A percentile compares a stretch with the other conserved stretches of the same genome.
phyloP scores from a whole-genome alignment of 2,113 vertebrate species.

The Verasper variegatus region DNA sequence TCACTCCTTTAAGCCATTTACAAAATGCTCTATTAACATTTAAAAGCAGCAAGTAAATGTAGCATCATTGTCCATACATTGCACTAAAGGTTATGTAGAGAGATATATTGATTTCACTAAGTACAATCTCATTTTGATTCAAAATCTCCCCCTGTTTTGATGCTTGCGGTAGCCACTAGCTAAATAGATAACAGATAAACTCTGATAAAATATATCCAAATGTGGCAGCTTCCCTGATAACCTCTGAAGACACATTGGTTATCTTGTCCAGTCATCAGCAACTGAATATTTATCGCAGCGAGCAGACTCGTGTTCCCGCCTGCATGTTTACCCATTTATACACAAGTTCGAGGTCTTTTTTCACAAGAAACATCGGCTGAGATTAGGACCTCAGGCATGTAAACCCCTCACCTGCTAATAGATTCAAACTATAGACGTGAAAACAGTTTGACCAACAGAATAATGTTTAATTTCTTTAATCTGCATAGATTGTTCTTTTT shows the following conservation, averaged over 20 bases:
- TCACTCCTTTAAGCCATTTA: constrained; percentile 67
- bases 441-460: not conserved
- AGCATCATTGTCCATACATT: constrained; percentile 64
- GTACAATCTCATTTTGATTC: constrained; percentile 78
- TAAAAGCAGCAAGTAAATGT: constrained; percentile 70
- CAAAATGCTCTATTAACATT: constrained; percentile 85
- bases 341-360: constrained; percentile 57
- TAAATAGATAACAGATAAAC: constrained; percentile 84
- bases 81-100: constrained; percentile 77
- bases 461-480: not conserved
- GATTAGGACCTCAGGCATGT: constrained; percentile 30
- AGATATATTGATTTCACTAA: constrained; percentile 79
- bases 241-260: constrained; percentile 81
- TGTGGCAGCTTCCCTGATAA: constrained; percentile 82
- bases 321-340: constrained; percentile 78
- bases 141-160: constrained; percentile 73
- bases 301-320: constrained; percentile 73
- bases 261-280: constrained; percentile 83
- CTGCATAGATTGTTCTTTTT: not conserved
- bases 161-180: constrained; percentile 79
- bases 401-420: constrained; percentile 8
- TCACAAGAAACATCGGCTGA: constrained; percentile 31
- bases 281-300: constrained; percentile 85
- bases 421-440: not conserved
- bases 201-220: constrained; percentile 86